Base-by-base conservation (phyloP, 2,888 invertebrate species). In the Eustalomyia histrio region DNA sequence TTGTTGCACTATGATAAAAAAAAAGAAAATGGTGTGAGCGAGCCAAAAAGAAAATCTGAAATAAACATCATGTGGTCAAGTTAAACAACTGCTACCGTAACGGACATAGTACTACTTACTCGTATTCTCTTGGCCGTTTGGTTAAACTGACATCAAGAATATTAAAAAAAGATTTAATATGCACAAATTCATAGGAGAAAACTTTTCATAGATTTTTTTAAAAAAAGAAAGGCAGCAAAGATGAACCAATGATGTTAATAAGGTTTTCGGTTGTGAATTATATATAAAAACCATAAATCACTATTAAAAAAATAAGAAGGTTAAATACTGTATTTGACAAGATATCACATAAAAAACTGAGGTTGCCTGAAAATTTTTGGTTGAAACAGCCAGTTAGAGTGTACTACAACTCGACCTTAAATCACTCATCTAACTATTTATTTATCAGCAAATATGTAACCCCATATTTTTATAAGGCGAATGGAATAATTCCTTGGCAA, bases 1-100 rank as follows among this genome's bases (percentile, higher is more conserved):
- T 64, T 76, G 64, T 67, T 55, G 57, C 29, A 29, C 29, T 29
- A 67, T 57, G 55, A 57, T 67, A 57, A 67, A 55, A 74, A 73
- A 72, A 65, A 29, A 24, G 2, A 58, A 58, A 58, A 58, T 58
- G 57, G 12, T 12, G 53, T 16, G 9, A 29, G 9, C 39, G 69
- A 33, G 52, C 0, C 2, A 53, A 71, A 72, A 61, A 50, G 16
- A 57, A 35, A 24, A 17, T 63, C n/a, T 18, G 43, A n/a, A 47
- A 47, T n/a, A 35, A 33, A 69, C 29, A 29, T 21, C 47, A 69
- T 74, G 76, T 74, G 74, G 81, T 81, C 78, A 74, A 71, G 69
- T 78, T 63, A 65, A 74, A 57, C 81, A 81, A 81, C 65, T 78
- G 78, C 72, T 78, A 78, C 71, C 55, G 71, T 71, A 67, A 67